phyloP scores from a whole-genome alignment of 1,140 invertebrate species.

The Drosophila repletoides region DNA sequence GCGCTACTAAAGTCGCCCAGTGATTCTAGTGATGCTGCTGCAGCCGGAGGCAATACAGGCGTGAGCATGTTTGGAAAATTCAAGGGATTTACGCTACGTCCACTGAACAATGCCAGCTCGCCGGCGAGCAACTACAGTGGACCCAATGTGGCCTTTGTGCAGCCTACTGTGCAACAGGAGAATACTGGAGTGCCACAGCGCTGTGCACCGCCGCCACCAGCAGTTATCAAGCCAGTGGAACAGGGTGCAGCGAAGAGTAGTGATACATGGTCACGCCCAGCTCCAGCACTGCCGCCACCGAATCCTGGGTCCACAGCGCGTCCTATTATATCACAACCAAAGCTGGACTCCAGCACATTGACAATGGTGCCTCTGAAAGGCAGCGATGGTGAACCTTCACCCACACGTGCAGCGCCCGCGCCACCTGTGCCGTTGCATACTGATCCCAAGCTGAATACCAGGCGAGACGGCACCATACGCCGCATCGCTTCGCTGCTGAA shows the following conservation, averaged over 20 bases:
- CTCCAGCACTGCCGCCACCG: constrained; percentile 85
- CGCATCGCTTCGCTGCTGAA: constrained; percentile 91
- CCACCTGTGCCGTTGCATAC: constrained; percentile 72
- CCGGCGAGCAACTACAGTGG: constrained; percentile 64
- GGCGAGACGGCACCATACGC: constrained; percentile 86
- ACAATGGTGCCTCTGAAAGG: constrained; percentile 87
- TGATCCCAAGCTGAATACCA: constrained; percentile 81
- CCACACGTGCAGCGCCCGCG: constrained; percentile 64
- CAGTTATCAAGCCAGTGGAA: constrained; percentile 11
- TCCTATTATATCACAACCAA: constrained; percentile 90
- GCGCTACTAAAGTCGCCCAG: constrained; percentile 84
- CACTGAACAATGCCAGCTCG: constrained; percentile 83
- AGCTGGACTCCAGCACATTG: constrained; percentile 90
- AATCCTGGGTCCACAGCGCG: constrained; percentile 83
- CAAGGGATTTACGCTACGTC: constrained; percentile 91
- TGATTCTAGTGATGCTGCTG: constrained; percentile 83
- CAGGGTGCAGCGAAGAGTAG: constrained; percentile 11
- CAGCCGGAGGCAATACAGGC: constrained; percentile 67
- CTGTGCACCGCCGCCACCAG: constrained; percentile 71
- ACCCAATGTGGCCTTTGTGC: constrained; percentile 81
- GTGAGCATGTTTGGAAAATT: constrained; percentile 89
- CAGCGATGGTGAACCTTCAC: constrained; percentile 84
- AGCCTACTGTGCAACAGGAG: constrained; percentile 73
- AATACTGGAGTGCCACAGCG: constrained; percentile 57
- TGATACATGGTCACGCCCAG: constrained; percentile 43